phyloP scores from a whole-genome alignment of 2,113 vertebrate genomes.

The Herpailurus yagouaroundi region DNA sequence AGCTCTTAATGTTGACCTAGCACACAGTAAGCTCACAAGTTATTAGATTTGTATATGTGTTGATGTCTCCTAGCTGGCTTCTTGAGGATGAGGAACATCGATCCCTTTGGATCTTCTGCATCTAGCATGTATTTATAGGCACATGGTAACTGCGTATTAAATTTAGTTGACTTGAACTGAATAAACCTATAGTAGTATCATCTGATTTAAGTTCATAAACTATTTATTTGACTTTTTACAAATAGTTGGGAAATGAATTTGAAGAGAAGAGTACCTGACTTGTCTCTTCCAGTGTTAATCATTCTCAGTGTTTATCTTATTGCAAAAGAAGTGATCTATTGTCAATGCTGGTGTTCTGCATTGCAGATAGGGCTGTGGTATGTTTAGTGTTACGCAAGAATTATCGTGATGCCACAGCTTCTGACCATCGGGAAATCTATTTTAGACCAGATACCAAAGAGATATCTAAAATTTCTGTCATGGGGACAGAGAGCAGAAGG shows the following conservation, averaged over 20 bases:
- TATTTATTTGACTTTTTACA: slow-evolving; percentile 5
- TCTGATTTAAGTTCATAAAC: background rate
- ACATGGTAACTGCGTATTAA: background rate
- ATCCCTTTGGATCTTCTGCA: background rate
- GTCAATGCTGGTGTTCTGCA: background rate
- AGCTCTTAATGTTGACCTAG: background rate
- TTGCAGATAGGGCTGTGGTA: background rate
- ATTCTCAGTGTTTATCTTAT: background rate
- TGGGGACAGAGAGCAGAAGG: background rate
- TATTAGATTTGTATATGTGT: background rate
- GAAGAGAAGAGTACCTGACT: background rate
- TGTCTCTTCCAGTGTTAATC: background rate
- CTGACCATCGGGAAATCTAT: background rate
- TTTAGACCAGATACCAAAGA: background rate
- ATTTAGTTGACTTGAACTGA: background rate
- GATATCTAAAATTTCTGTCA: slow-evolving; percentile 12
- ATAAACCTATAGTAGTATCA: background rate
- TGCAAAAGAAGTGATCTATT: background rate
- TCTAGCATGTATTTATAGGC: background rate
- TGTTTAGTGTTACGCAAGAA: background rate
- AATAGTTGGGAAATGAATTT: background rate
- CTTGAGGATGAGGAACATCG: background rate
- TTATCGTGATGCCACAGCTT: background rate
- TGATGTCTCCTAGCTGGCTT: background rate
- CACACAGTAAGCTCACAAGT: background rate